These are phyloP conservation scores for Brenthis daphne DNA, from an alignment of 2,888 invertebrate genomes.

Conservation along the genomic window DNA sequence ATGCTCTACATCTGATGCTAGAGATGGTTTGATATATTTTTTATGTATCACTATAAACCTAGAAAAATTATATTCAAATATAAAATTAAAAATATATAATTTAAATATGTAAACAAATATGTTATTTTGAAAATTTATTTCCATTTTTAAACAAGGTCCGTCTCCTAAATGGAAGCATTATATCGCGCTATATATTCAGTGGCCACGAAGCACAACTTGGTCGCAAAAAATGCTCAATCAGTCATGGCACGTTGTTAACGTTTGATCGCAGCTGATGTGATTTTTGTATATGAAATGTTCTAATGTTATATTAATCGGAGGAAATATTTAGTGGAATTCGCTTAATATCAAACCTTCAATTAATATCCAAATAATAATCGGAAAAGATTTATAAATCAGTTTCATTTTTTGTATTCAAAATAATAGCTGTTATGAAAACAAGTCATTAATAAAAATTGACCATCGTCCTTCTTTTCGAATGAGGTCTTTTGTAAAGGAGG, in stretches of 20 bases:
- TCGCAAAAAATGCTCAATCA: slow-evolving; percentile 36
- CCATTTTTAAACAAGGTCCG: no score
- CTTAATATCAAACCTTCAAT: slow-evolving; percentile 6
- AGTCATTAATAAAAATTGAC: not conserved
- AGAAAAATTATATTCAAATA: no score
- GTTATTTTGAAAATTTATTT: no score
- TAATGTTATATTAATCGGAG: slow-evolving; percentile 35
- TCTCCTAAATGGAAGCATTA: no score
- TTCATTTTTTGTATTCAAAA: not conserved
- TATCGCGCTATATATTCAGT: slow-evolving; percentile 17
- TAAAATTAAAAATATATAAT: no score
- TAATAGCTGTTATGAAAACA: slow-evolving; percentile 5
- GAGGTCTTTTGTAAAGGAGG: not conserved
- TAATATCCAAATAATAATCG: not conserved
- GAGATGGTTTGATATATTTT: no score
- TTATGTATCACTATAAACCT: no score
- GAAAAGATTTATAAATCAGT: slow-evolving; percentile 1
- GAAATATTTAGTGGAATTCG: slow-evolving; percentile 26
- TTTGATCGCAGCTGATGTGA: slow-evolving; percentile 30
- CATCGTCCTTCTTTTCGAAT: not conserved
- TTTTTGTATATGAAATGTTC: slow-evolving; percentile 21
- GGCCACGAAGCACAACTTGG: slow-evolving; percentile 4
- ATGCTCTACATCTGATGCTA: not conserved
- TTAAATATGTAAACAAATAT: no score
- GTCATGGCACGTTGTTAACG: slow-evolving; percentile 30